Percentiles rank a stretch among this genome's conserved stretches.
Evolutionary conservation across 2,888 invertebrate species (phyloP).

Genomic region (Drosophila meridionalis): DNA sequence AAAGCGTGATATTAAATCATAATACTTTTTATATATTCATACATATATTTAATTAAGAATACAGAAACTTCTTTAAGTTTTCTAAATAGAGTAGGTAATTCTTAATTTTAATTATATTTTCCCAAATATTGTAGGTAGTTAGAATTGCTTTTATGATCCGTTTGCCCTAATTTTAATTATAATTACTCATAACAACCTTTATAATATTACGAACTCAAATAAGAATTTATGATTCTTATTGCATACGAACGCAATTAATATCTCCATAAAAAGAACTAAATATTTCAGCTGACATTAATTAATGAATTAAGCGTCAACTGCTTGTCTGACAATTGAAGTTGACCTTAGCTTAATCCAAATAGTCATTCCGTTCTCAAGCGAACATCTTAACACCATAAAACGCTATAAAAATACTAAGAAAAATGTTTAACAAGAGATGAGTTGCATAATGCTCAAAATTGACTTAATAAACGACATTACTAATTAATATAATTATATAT

Average conservation of each 20-base stretch:
- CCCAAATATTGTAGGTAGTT: too few species aligned
- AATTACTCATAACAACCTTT: neutral
- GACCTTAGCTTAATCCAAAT: neutral
- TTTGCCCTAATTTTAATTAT: too few species aligned
- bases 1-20: too few species aligned
- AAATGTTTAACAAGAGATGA: slow-evolving; percentile 14
- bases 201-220: neutral
- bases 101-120: too few species aligned
- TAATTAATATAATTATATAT: neutral
- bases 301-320: neutral
- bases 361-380: neutral
- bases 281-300: neutral
- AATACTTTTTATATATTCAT: too few species aligned
- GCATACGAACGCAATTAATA: neutral
- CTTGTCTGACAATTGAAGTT: neutral
- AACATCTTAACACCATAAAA: slow-evolving; percentile 1
- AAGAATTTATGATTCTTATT: neutral
- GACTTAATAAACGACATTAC: neutral
- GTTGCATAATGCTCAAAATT: neutral
- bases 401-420: slow-evolving; percentile 15
- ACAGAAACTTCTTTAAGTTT: too few species aligned
- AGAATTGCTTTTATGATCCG: too few species aligned
- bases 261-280: neutral
- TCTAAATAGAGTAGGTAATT: too few species aligned
- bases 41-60: too few species aligned